Evolutionary conservation across 2,888 invertebrate genomes (phyloP).

Genomic region (Rhogogaster chlorosoma): DNA sequence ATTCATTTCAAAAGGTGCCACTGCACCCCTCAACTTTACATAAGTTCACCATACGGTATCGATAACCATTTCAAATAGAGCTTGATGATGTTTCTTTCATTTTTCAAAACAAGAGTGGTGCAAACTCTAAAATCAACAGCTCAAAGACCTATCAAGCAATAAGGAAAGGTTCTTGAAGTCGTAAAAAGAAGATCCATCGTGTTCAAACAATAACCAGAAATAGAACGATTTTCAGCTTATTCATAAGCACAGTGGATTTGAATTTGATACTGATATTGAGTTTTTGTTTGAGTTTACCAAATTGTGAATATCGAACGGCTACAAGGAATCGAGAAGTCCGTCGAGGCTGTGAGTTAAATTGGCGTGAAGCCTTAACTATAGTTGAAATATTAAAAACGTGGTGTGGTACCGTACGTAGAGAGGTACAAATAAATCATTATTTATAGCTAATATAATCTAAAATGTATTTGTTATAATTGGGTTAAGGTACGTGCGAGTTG

Average conservation of each 20-base stretch:
- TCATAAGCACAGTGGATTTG: background rate
- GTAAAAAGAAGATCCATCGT: background rate
- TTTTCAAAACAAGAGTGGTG: background rate
- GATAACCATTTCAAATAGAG: background rate
- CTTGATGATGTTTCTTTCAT: background rate
- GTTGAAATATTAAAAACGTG: slow-evolving; percentile 49
- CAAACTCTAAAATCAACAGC: background rate
- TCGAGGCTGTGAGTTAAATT: slow-evolving; percentile 30
- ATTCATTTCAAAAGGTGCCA: background rate
- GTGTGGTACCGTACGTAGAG: slow-evolving; percentile 22
- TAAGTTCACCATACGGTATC: background rate
- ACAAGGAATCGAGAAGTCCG: background rate
- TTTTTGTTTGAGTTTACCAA: slow-evolving; percentile 11
- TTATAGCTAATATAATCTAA: slow-evolving; percentile 57
- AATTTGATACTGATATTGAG: background rate
- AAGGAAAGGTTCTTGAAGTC: background rate
- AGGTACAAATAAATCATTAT: slow-evolving; percentile 56
- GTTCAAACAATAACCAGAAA: background rate
- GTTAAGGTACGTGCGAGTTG: slow-evolving; percentile 48
- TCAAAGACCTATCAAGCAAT: background rate
- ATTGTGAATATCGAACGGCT: slow-evolving; percentile 19
- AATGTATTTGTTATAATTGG: slow-evolving; percentile 55
- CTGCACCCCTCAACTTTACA: background rate
- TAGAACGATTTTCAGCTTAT: background rate
- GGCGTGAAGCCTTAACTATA: slow-evolving; percentile 44